Conservation (phyloP, 2,888 invertebrate genomes). For the Tanaodytes sp. region DNA sequence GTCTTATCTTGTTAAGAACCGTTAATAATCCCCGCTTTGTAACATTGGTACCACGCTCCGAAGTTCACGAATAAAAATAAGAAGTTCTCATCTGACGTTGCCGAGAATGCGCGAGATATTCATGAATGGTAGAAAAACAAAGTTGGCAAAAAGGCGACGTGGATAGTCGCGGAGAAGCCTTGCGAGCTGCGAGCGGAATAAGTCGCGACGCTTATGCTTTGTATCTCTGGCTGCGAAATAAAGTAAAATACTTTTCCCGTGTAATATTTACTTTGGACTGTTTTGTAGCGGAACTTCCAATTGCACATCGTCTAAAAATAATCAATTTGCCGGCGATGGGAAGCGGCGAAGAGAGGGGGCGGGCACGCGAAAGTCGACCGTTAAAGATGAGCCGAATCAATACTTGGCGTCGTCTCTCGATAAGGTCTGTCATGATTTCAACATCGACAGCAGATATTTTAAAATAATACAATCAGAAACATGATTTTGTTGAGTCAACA, state of each 20-base stretch:
- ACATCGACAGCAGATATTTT: conserved; percentile 50
- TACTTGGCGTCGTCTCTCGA: conserved; percentile 51
- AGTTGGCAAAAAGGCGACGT: conserved; percentile 43
- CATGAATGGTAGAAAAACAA: conserved; percentile 50
- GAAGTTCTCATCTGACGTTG: conserved; percentile 50
- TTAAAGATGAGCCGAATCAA: conserved; percentile 52
- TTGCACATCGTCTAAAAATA: conserved; percentile 53
- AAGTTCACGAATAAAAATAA: conserved; percentile 42
- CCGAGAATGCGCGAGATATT: conserved; percentile 46
- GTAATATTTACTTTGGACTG: conserved; percentile 53
- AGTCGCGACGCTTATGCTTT: conserved; percentile 49
- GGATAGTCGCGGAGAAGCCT: conserved; percentile 40
- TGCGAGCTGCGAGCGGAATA: conserved; percentile 43
- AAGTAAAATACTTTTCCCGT: conserved; percentile 50
- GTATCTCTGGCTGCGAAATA: conserved; percentile 47
- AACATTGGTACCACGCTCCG: conserved; percentile 27
- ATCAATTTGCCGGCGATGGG: conserved; percentile 51
- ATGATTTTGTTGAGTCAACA: conserved; percentile 48
- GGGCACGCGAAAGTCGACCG: conserved; percentile 39
- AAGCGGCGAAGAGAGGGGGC: neutral
- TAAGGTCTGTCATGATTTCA: conserved; percentile 52
- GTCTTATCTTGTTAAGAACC: conserved; percentile 42
- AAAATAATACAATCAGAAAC: conserved; percentile 46
- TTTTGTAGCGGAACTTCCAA: conserved; percentile 51
- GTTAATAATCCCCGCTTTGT: conserved; percentile 51